Evolutionary conservation across 2,888 invertebrate species (phyloP).

Genomic region (Sesamia inferens): DNA sequence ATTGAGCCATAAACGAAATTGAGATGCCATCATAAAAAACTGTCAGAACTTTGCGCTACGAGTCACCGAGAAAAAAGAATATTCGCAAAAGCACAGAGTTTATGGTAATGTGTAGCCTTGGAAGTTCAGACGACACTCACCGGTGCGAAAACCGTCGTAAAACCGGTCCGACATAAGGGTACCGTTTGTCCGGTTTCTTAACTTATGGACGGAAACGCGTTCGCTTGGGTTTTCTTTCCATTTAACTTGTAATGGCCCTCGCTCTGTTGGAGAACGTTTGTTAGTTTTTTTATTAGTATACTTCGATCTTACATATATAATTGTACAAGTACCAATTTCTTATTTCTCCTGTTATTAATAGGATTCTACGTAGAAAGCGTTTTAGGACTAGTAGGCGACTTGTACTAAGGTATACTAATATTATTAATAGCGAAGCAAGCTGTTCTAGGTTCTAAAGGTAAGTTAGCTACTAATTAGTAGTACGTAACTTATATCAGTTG

Average conservation of each 20-base stretch:
- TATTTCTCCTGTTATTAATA: no score
- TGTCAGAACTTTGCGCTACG: slow-evolving; percentile 36
- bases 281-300: neutral
- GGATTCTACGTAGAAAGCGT: neutral
- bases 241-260: slow-evolving; percentile 20
- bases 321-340: neutral
- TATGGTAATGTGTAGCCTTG: slow-evolving; percentile 61
- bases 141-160: slow-evolving; percentile 49
- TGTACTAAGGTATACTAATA: no score
- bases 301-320: neutral
- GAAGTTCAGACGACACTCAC: slow-evolving; percentile 43
- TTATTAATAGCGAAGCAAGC: no score
- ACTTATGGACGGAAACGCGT: slow-evolving; percentile 45
- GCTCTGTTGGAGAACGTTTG: slow-evolving; percentile 13
- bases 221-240: slow-evolving; percentile 26
- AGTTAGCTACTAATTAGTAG: neutral
- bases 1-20: slow-evolving; percentile 59
- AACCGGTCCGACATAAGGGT: slow-evolving; percentile 44
- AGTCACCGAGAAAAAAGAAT: slow-evolving; percentile 39
- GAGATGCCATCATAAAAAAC: slow-evolving; percentile 58
- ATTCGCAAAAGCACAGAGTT: slow-evolving; percentile 48
- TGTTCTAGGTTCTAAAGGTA: neutral
- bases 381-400: neutral
- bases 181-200: slow-evolving; percentile 41
- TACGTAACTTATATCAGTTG: no score